Evolutionary conservation across 2,888 invertebrate species (phyloP), one percentile per base, ranked within the genome.

Genomic region (Tinea pellionella): DNA sequence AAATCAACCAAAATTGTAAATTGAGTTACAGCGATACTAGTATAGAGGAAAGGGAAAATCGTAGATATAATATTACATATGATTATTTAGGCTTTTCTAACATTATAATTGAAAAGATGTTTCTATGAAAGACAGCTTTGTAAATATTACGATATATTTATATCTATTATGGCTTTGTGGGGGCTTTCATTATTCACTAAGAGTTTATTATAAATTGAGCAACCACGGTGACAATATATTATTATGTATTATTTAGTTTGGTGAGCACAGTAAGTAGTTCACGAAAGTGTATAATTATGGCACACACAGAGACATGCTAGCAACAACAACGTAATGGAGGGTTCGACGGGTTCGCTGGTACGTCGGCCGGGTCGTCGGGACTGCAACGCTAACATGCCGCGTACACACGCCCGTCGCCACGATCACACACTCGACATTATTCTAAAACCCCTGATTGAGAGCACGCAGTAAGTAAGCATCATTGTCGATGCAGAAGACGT

Each of bases 351-450:
- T 9, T 47, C 59, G 29, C 59, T 59, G 59, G 59, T 43, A 80
- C 69, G 85, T 80, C 73, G 84, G 68, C 80, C 87, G 80, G 78
- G 84, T 63, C 77, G 78, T 32, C 32, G 15, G 11, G 59, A 61
- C 59, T 57, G 61, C 19, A 65, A 65, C 59, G 64, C 64, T 9
- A 65, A 65, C 62, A 62, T 65, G 24, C 9, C 53, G 24, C 82
- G 63, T 66, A 18, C 43, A 15, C 61, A 81, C 74, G 68, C 75
- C 69, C 78, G 83, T 67, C 77, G 85, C 64, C 83, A 82, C 72
- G 88, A 88, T 84, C 88, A 87, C 86, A 88, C 88, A 62, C 88
- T 88, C 82, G 86, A 88, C 83, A 85, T 88, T 80, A 88, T 88
- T 67, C 78, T 88, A 72, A 88, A 88, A 75, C 88, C 88, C 74